These are phyloP conservation scores for Brachionus calyciflorus DNA, from an alignment of 1,140 invertebrate species.

Conservation along the genomic window DNA sequence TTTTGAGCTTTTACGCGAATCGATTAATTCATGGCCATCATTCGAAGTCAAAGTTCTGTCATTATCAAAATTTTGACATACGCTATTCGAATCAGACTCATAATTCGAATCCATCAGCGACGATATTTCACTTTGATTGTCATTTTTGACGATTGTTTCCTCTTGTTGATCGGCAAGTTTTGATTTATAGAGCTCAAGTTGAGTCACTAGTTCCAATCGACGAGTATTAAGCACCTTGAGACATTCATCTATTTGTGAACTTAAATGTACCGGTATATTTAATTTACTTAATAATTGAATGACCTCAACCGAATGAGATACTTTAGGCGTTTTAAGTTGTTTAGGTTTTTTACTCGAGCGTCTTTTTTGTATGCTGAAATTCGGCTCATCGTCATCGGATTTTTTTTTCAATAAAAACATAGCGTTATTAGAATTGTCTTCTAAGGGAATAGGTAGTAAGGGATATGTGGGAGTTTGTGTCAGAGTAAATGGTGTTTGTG, in stretches of 20 bases:
- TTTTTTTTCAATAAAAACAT: constrained; percentile 23
- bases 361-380: background rate
- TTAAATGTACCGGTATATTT: constrained; percentile 15
- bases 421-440: background rate
- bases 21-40: background rate
- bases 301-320: constrained; percentile 29
- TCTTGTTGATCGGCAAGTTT: background rate
- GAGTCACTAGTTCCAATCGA: background rate
- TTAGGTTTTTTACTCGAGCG: constrained; percentile 16
- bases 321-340: background rate
- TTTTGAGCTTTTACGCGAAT: background rate
- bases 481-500: background rate
- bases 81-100: constrained; percentile 10
- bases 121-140: constrained; percentile 29
- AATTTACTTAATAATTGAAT: constrained; percentile 33
- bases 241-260: constrained; percentile 34
- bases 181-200: background rate
- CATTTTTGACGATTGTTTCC: background rate
- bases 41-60: constrained; percentile 14
- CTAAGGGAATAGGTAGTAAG: background rate
- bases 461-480: constrained; percentile 8
- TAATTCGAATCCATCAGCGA: constrained; percentile 6
- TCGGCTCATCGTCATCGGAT: background rate
- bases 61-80: background rate
- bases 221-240: background rate